Evolutionary conservation across 2,113 vertebrate species (phyloP).

Genomic region (Pelobates fuscus): DNA sequence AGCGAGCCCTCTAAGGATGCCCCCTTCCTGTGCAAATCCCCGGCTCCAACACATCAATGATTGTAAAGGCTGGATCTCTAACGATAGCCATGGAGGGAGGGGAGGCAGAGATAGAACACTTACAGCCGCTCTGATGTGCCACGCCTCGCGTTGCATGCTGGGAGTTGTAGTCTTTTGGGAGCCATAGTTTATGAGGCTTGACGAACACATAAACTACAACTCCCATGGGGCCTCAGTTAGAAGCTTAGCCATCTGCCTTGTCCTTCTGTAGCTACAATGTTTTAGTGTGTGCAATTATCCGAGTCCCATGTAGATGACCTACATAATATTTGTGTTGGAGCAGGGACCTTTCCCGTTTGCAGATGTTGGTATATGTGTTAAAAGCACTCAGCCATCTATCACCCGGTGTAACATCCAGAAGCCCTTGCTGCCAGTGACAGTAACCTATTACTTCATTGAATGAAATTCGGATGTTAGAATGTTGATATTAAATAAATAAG

Average conservation of each 20-base stretch:
- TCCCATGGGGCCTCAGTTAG: slow-evolving; percentile 14
- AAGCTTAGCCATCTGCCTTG: slow-evolving; percentile 27
- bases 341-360: slow-evolving; percentile 4
- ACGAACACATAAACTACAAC: slow-evolving; percentile 19
- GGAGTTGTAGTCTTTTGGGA: slow-evolving; percentile 27
- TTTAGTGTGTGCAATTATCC: slow-evolving; percentile 21
- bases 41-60: neutral
- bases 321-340: slow-evolving; percentile 6
- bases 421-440: too few relatives aligned
- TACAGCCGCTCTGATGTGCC: neutral
- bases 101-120: neutral
- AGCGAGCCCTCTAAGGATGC: neutral
- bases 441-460: too few relatives aligned
- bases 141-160: slow-evolving; percentile 26
- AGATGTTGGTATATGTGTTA: neutral
- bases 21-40: neutral
- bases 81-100: neutral
- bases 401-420: neutral
- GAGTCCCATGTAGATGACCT: slow-evolving; percentile 31
- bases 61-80: neutral
- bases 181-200: slow-evolving; percentile 1
- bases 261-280: slow-evolving; percentile 33
- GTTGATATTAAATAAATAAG: too few relatives aligned
- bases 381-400: neutral
- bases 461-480: too few relatives aligned